A percentile compares a stretch with the other conserved stretches of the same genome.
These are phyloP conservation scores for Zaprionus tsacasi DNA, from an alignment of 1,140 invertebrate species.

Conservation along the genomic window DNA sequence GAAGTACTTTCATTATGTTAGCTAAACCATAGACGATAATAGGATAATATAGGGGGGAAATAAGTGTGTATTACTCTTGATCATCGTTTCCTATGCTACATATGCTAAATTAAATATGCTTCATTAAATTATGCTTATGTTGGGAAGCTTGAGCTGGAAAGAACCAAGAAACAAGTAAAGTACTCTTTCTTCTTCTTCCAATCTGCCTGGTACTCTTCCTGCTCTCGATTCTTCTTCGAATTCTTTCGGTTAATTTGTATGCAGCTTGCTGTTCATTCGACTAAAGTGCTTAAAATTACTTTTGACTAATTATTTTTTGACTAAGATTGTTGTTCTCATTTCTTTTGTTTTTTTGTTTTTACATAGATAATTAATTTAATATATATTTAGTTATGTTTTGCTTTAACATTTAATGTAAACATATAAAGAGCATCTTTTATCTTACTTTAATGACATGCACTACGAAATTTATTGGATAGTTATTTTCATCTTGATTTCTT, in stretches of 20 bases:
- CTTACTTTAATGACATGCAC: slow-evolving; percentile 38
- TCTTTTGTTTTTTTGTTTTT: slow-evolving; percentile 17
- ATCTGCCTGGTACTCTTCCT: slow-evolving; percentile 16
- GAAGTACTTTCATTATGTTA: slow-evolving; percentile 40
- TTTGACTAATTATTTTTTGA: slow-evolving; percentile 76
- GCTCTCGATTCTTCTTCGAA: slow-evolving; percentile 14
- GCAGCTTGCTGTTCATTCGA: slow-evolving; percentile 54
- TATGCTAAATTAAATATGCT: slow-evolving; percentile 58
- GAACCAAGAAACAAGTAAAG: slow-evolving; percentile 24
- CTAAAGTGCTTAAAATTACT: slow-evolving; percentile 76
- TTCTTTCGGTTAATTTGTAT: slow-evolving; percentile 11
- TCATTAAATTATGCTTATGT: slow-evolving; percentile 54
- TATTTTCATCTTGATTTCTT: slow-evolving; percentile 6
- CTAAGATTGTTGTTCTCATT: slow-evolving; percentile 69
- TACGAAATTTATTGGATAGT: slow-evolving; percentile 36
- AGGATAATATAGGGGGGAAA: slow-evolving; percentile 36
- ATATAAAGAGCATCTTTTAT: slow-evolving; percentile 61
- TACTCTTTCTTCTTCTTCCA: slow-evolving; percentile 26
- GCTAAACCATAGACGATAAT: slow-evolving; percentile 68
- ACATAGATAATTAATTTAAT: slow-evolving; percentile 59
- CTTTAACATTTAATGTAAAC: slow-evolving; percentile 69
- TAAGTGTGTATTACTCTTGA: slow-evolving; percentile 39
- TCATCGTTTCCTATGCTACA: slow-evolving; percentile 30
- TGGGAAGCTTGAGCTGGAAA: slow-evolving; percentile 59
- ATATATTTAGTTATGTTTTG: slow-evolving; percentile 49